These are phyloP conservation scores for Aurelia aurita complex sp. Pacific DNA, from an alignment of 30 jellyfish, hydroid and myxozoan species.

Conservation along the genomic window DNA sequence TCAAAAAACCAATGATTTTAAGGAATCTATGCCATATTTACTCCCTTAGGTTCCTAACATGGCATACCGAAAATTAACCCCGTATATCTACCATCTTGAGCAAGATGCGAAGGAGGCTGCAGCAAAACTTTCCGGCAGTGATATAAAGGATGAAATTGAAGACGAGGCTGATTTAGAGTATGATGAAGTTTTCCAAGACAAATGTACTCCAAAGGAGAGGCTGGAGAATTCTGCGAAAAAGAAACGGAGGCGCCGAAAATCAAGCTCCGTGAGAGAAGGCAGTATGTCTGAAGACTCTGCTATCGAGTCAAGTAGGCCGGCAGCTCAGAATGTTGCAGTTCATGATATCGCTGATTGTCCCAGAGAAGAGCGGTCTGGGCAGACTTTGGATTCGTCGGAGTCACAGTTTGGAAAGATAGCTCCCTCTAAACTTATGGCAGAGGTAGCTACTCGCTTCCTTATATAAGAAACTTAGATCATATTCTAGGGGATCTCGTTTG, in stretches of 20 bases:
- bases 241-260: constrained; percentile 41
- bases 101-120: constrained; percentile 4
- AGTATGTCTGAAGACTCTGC: constrained; percentile 37
- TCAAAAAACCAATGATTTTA: neutral
- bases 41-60: constrained; percentile 52
- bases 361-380: neutral
- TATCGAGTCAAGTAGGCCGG: neutral
- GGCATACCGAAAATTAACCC: constrained; percentile 59
- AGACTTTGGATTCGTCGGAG: neutral
- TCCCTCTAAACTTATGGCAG: neutral
- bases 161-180: neutral
- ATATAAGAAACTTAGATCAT: too few relatives aligned
- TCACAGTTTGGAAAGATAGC: neutral
- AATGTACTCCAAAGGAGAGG: constrained; percentile 31
- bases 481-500: too few relatives aligned
- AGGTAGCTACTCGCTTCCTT: neutral
- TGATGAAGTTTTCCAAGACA: neutral
- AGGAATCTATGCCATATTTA: neutral
- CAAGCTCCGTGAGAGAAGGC: constrained; percentile 41
- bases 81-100: constrained; percentile 24
- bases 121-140: neutral
- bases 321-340: neutral
- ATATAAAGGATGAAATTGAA: neutral
- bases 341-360: neutral
- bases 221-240: constrained; percentile 8